Evolutionary conservation across 2,113 vertebrate species (phyloP).

Genomic region (Scomber scombrus): DNA sequence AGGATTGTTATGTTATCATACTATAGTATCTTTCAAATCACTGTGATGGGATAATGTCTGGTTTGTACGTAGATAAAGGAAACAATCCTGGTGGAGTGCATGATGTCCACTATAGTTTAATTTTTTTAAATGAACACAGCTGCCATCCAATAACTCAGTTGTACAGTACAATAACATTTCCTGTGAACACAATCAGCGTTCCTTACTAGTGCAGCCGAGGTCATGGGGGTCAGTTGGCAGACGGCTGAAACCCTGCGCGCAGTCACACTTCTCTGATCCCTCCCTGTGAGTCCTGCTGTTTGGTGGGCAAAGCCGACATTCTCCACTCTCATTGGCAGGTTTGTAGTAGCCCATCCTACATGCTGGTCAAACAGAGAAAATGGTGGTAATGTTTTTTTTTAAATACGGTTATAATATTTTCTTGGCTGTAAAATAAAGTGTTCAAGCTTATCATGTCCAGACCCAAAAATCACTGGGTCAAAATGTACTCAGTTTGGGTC

Average conservation of each 20-base stretch:
- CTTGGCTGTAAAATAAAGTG: no score
- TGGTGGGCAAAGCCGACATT: slow-evolving; percentile 67
- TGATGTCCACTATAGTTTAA: no score
- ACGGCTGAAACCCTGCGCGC: slow-evolving; percentile 66
- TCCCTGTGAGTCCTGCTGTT: slow-evolving; percentile 64
- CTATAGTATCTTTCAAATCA: no score
- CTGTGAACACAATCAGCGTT: background rate
- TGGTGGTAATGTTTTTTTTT: background rate
- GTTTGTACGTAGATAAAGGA: no score
- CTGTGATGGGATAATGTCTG: no score
- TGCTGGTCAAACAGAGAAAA: slow-evolving; percentile 53
- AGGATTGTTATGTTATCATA: no score
- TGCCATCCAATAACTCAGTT: background rate
- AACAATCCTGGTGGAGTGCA: no score
- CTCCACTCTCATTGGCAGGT: slow-evolving; percentile 57
- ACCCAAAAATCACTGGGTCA: no score
- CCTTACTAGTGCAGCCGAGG: slow-evolving; percentile 79
- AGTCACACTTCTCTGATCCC: slow-evolving; percentile 68
- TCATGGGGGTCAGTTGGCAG: slow-evolving; percentile 61
- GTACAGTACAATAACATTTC: background rate
- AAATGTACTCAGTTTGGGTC: no score
- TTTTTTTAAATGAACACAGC: no score
- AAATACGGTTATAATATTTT: no score
- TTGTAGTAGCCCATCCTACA: slow-evolving; percentile 72
- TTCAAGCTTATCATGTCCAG: no score